phyloP scores from a whole-genome alignment of 2,113 vertebrate genomes.

The Hippolais icterina region DNA sequence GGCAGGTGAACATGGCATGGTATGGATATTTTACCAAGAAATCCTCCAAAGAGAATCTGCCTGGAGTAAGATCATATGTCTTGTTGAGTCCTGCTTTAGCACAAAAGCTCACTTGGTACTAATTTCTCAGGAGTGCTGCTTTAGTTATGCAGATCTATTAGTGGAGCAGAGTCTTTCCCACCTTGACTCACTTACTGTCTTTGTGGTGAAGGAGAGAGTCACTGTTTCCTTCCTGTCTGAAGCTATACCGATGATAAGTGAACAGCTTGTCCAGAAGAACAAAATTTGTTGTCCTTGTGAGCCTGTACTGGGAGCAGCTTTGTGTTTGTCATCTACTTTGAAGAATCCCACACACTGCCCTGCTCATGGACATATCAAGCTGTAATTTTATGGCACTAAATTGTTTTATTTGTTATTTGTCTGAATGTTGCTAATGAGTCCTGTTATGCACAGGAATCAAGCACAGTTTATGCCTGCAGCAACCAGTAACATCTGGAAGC shows the following conservation, averaged over 20 bases:
- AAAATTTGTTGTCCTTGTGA: slow-evolving; percentile 16
- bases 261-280: background rate
- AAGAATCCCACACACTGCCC: background rate
- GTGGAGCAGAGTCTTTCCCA: background rate
- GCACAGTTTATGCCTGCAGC: background rate
- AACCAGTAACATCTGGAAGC: background rate
- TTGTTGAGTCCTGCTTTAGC: background rate
- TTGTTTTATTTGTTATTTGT: background rate
- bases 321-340: slow-evolving; percentile 14
- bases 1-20: background rate
- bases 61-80: background rate
- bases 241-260: background rate
- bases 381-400: background rate
- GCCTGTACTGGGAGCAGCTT: background rate
- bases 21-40: background rate
- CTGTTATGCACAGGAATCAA: background rate
- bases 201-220: background rate
- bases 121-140: background rate
- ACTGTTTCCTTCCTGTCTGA: background rate
- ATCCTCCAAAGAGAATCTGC: background rate
- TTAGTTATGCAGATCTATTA: background rate
- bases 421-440: background rate
- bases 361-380: background rate
- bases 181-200: background rate
- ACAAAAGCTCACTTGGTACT: background rate